phyloP scores from a whole-genome alignment of 1,140 invertebrate genomes.

The Trachymyrmex septentrionalis region DNA sequence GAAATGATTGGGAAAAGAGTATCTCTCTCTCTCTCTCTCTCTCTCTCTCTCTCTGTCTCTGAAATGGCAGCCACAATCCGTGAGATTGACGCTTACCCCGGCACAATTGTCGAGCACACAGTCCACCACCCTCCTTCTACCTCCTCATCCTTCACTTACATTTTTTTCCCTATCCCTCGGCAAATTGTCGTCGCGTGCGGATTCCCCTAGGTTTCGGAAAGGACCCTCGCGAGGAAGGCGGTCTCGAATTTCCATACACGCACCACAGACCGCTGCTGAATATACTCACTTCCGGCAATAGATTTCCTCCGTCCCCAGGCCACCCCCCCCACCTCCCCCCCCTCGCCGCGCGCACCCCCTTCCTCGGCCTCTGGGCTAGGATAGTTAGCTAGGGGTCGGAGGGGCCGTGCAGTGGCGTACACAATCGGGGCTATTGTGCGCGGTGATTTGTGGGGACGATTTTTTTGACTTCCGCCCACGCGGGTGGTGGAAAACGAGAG shows the following conservation, averaged over 20 bases:
- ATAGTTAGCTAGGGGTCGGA: conserved; percentile 83
- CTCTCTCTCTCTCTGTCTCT: neutral
- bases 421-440: conserved; percentile 85
- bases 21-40: no score
- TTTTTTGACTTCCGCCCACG: conserved; percentile 85
- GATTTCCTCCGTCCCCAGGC: conserved; percentile 81
- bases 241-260: conserved; percentile 84
- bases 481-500: conserved; percentile 64
- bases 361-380: conserved; percentile 72
- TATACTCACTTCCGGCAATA: conserved; percentile 86
- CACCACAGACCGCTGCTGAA: conserved; percentile 79
- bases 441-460: conserved; percentile 86
- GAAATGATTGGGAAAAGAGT: neutral
- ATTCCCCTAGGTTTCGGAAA: conserved; percentile 73
- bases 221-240: conserved; percentile 75
- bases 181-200: conserved; percentile 77
- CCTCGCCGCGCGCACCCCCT: conserved; percentile 49
- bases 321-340: no score
- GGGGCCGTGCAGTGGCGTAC: conserved; percentile 76
- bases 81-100: conserved; percentile 38
- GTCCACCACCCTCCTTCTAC: neutral
- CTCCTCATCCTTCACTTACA: conserved; percentile 4
- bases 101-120: conserved; percentile 55
- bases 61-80: neutral
- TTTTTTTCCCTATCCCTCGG: conserved; percentile 42